A percentile compares a stretch with the other conserved stretches of the same genome.
Conservation (phyloP, 1,140 invertebrate genomes). For the Apis florea region DNA sequence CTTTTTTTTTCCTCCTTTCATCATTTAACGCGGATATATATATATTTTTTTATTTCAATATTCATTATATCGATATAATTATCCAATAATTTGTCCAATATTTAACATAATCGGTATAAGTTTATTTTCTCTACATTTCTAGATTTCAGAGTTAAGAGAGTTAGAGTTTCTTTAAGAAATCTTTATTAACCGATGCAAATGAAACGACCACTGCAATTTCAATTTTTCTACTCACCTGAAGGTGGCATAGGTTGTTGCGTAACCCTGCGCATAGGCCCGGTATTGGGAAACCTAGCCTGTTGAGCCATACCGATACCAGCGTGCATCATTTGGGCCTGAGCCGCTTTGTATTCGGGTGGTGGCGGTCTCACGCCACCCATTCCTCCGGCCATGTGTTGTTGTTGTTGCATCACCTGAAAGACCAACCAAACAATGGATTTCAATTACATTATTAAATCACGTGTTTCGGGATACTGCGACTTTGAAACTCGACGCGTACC, state of each 20-base stretch:
- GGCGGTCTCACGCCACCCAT: conserved; percentile 83
- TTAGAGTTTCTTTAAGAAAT: neutral
- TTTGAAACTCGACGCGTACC: no score
- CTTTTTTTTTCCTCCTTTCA: neutral
- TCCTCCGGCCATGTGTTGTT: conserved; percentile 79
- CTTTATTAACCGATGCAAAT: neutral
- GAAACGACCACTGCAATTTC: no score
- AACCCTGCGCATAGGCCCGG: conserved; percentile 82
- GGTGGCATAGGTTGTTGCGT: conserved; percentile 86
- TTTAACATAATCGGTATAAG: neutral
- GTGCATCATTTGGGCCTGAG: conserved; percentile 84
- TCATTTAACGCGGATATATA: neutral
- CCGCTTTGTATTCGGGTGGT: conserved; percentile 88
- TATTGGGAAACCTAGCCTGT: conserved; percentile 79
- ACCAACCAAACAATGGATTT: conserved; percentile 33
- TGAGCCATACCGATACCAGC: conserved; percentile 78
- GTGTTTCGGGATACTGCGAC: neutral
- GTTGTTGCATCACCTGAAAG: conserved; percentile 78
- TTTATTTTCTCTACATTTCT: neutral
- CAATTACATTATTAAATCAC: neutral
- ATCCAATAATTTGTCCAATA: neutral
- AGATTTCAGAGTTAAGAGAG: neutral
- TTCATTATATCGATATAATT: neutral
- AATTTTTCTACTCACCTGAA: conserved; percentile 78
- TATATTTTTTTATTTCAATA: neutral